Base-by-base conservation (phyloP, 2,113 vertebrate species). In the Craseonycteris thonglongyai region DNA sequence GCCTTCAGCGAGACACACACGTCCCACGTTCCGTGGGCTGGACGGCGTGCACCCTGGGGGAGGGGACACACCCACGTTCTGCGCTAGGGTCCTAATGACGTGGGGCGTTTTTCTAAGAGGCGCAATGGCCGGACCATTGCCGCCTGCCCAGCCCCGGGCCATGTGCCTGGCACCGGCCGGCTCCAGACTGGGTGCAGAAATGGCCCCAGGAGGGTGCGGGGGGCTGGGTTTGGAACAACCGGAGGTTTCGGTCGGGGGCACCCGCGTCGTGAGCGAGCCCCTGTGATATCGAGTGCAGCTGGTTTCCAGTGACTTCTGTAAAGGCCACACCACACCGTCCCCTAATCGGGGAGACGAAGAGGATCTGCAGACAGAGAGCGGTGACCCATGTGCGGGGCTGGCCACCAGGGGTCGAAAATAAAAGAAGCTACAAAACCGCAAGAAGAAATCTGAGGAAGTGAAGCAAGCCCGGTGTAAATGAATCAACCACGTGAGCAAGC, bases 91-190 rank as follows among this genome's bases (percentile, higher is more conserved):
- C 51, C 51, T 42, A 87, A 38, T 69, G 26, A 75, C 16, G 61
- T 80, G 51, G 38, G 68, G 42, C 14, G 42, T 72, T 83, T 95
- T 92, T 79, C 38, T n/a, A 93, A 90, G 33, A 72, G 66, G 9
- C 9, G 51, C 33, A 58, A 7, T 9, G 14, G 54, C 4, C 74
- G n/a, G n/a, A n/a, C n/a, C n/a, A n/a, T n/a, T 6, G 7, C 9
- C 54, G 47, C 35, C 35, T 96, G 87, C 51, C 66, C 61, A 61
- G 56, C 7, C 75, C 35, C 13, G 3, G 3, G 30, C 38, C 11
- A 11, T 15, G 3, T 69, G 33, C 79, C 3, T 30, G 26, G 42
- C 14, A 38, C 1, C 6, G 8, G 24, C 30, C 24, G 47, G 80
- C 58, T 26, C 7, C 7, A 5, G 1, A 0, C 1, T 6, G 33